These are phyloP conservation scores for Colossoma macropomum DNA, from an alignment of 2,113 vertebrate genomes.

Conservation along the genomic window DNA sequence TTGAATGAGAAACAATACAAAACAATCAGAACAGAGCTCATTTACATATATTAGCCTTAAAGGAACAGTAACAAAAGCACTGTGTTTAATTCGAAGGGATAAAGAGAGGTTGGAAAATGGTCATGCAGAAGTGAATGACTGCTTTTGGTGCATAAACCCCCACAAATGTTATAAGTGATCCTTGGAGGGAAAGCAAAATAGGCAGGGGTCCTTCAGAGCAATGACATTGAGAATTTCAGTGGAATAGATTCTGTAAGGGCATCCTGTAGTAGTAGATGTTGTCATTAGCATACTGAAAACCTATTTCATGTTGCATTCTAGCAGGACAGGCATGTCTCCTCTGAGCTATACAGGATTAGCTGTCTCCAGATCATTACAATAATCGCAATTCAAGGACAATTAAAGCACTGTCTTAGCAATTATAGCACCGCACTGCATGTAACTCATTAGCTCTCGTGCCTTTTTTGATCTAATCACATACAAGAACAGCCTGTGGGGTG, in stretches of 20 bases:
- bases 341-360: constrained; percentile 23
- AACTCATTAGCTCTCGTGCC: background rate
- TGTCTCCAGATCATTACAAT: constrained; percentile 22
- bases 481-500: background rate
- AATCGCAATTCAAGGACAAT: constrained; percentile 46
- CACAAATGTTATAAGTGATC: too few relatives aligned
- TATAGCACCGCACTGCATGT: background rate
- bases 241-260: constrained; percentile 23
- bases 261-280: constrained; percentile 15
- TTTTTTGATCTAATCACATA: constrained; percentile 25
- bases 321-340: constrained; percentile 1
- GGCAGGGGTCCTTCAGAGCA: background rate
- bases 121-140: too few relatives aligned
- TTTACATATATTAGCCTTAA: too few relatives aligned
- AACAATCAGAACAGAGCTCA: too few relatives aligned
- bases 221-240: constrained; percentile 36
- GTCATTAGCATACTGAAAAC: background rate
- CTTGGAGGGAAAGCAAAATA: background rate
- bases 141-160: too few relatives aligned
- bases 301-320: background rate
- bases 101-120: too few relatives aligned
- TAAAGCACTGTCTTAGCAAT: constrained; percentile 29
- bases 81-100: too few relatives aligned
- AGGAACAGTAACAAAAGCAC: too few relatives aligned
- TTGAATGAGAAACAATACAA: too few relatives aligned